Percentiles rank a stretch among this genome's conserved stretches.
phyloP scores from a whole-genome alignment of 2,797 vertebrate species.

The Galaxias olidus region DNA sequence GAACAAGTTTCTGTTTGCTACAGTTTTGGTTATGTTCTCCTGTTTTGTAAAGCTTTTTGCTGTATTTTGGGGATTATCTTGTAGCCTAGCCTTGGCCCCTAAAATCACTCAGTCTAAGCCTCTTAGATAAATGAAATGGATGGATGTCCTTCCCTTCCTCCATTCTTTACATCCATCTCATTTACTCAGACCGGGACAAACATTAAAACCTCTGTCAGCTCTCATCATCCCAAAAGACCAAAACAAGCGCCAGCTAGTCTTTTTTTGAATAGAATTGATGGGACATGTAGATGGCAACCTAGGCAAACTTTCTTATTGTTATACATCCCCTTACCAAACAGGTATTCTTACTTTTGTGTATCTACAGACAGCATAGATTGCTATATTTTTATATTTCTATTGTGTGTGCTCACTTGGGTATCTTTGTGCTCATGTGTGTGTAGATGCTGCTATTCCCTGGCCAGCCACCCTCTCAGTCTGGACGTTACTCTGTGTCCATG shows the following conservation, averaged over 20 bases:
- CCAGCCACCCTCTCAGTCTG: slow-evolving; percentile 79
- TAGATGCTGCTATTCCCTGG: slow-evolving; percentile 92
- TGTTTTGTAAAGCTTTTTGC: slow-evolving; percentile 54
- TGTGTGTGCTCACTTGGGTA: neutral
- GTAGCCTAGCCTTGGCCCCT: slow-evolving; percentile 66
- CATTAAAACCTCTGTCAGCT: slow-evolving; percentile 35
- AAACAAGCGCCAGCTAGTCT: slow-evolving; percentile 9
- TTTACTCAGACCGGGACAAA: slow-evolving; percentile 38
- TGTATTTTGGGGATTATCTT: slow-evolving; percentile 70
- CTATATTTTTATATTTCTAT: no score
- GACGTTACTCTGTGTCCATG: slow-evolving; percentile 87
- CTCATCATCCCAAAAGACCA: slow-evolving; percentile 19
- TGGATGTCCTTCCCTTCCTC: slow-evolving; percentile 51
- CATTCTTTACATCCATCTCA: slow-evolving; percentile 52
- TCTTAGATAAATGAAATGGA: slow-evolving; percentile 70
- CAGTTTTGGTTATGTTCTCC: slow-evolving; percentile 34
- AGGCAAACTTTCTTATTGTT: no score
- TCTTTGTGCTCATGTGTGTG: slow-evolving; percentile 33
- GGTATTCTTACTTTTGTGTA: no score
- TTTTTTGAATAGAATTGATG: no score
- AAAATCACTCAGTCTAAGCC: slow-evolving; percentile 67
- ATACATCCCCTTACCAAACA: no score
- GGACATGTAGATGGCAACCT: no score
- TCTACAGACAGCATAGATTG: no score
- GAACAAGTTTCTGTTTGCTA: slow-evolving; percentile 42